phyloP scores from a whole-genome alignment of 2,888 invertebrate species.

The Linnaemya vulpina region DNA sequence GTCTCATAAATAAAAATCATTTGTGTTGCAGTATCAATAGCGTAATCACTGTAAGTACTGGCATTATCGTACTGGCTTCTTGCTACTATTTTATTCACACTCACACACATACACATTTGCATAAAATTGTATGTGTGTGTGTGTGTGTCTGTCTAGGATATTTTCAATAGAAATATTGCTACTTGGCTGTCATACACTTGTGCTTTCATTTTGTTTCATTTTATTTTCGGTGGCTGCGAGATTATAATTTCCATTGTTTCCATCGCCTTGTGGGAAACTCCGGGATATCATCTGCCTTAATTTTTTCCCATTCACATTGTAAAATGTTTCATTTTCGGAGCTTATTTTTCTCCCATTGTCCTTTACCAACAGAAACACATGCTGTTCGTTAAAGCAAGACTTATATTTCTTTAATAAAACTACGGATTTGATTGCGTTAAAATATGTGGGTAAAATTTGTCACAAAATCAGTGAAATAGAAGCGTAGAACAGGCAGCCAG shows the following conservation, averaged over 20 bases:
- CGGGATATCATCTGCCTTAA: conserved; percentile 11
- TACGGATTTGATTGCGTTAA: conserved; percentile 16
- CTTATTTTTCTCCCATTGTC: background rate
- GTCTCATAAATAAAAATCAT: conserved; percentile 20
- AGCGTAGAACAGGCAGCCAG: background rate
- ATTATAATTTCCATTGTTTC: conserved; percentile 51
- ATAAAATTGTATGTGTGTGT: background rate
- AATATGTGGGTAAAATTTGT: conserved; percentile 26
- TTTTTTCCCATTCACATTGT: conserved; percentile 6
- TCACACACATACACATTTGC: background rate
- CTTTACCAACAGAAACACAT: conserved; percentile 13
- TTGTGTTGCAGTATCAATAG: conserved; percentile 38
- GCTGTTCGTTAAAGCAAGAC: conserved; percentile 21
- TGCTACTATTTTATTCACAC: background rate
- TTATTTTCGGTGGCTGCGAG: background rate
- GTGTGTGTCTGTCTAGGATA: background rate
- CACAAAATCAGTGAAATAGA: background rate
- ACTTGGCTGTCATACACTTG: conserved; percentile 27
- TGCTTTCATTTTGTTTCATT: background rate
- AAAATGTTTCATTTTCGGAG: conserved; percentile 9
- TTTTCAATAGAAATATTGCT: conserved; percentile 12
- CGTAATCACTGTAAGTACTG: conserved; percentile 40
- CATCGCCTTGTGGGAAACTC: conserved; percentile 40
- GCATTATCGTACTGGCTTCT: conserved; percentile 20
- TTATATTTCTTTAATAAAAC: conserved; percentile 15